These are phyloP conservation scores for Augochlora pura DNA, from an alignment of 1,140 invertebrate species.

Conservation along the genomic window DNA sequence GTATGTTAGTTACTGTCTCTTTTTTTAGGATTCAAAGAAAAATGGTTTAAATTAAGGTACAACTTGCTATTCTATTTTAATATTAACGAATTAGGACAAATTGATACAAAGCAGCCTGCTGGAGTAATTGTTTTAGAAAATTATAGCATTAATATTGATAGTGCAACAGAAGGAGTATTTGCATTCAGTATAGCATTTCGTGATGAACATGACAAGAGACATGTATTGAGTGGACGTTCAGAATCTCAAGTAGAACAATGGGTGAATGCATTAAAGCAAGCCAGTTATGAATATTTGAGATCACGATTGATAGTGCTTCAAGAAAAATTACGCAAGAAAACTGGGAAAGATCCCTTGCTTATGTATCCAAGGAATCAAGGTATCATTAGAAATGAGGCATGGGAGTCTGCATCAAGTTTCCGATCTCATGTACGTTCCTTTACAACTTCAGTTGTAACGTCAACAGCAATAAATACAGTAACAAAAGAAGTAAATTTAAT, in stretches of 20 bases:
- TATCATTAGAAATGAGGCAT: constrained; percentile 74
- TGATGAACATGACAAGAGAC: constrained; percentile 85
- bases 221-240: constrained; percentile 84
- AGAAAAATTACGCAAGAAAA: constrained; percentile 82
- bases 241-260: constrained; percentile 83
- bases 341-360: constrained; percentile 84
- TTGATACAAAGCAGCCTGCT: constrained; percentile 83
- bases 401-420: constrained; percentile 71
- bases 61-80: constrained; percentile 89
- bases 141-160: constrained; percentile 83
- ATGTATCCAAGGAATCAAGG: constrained; percentile 84
- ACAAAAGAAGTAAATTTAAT: constrained; percentile 73
- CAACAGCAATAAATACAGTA: constrained; percentile 60
- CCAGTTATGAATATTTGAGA: constrained; percentile 84
- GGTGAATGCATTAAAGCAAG: constrained; percentile 82
- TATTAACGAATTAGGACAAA: constrained; percentile 85
- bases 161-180: constrained; percentile 82
- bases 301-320: constrained; percentile 82
- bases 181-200: constrained; percentile 85
- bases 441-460: constrained; percentile 62
- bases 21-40: constrained; percentile 84
- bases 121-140: constrained; percentile 87
- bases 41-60: constrained; percentile 86
- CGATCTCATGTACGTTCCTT: constrained; percentile 74
- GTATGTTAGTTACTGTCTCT: constrained; percentile 24